Evolutionary conservation across 2,888 invertebrate species (phyloP), one percentile per base, ranked within the genome.

Genomic region (Pseudococcus viburni): DNA sequence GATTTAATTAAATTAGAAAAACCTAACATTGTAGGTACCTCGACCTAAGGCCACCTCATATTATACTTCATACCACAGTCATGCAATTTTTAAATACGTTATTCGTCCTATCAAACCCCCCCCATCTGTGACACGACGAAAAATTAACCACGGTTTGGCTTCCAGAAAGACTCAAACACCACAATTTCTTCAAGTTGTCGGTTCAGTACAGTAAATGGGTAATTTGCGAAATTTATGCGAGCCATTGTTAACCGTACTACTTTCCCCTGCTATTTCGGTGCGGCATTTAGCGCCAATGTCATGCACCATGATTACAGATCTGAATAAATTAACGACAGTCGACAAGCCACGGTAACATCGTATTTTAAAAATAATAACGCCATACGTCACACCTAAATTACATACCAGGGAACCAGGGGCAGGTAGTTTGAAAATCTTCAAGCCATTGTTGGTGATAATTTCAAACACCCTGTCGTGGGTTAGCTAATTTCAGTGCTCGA

Each of bases 211-310:
- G 26, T 73, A 73, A 73, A 73, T 33, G 68, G 68, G 68, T 73
- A 73, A 73, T 73, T 73, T 73, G 68, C 68, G 68, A 73, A 73
- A 73, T 73, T 73, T 73, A 73, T 73, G 68, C 68, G 68, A 73
- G 26, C 33, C 68, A 73, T 73, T 22, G 68, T 33, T 73, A 33
- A 33, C 26, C 12, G 0, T 6, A 5, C 59, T 59, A 19, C 11
- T 19, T n/a, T 6, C 19, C 59, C n/a, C 59, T 33, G 68, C 12
- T 73, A 73, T 12, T 73, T 33, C 6, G 7, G 5, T 64, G 64
- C 68, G 33, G 68, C 33, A 73, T 73, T 73, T 73, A 73, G 26
- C 68, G 68, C 68, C 11, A 73, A 73, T 33, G 33, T 33, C 68
- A 73, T 73, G 68, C 15, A 73, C 68, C 68, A 22, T 73, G 68